These are phyloP conservation scores for Rhinogobius similis DNA, from an alignment of 2,113 vertebrate genomes.

Conservation along the genomic window DNA sequence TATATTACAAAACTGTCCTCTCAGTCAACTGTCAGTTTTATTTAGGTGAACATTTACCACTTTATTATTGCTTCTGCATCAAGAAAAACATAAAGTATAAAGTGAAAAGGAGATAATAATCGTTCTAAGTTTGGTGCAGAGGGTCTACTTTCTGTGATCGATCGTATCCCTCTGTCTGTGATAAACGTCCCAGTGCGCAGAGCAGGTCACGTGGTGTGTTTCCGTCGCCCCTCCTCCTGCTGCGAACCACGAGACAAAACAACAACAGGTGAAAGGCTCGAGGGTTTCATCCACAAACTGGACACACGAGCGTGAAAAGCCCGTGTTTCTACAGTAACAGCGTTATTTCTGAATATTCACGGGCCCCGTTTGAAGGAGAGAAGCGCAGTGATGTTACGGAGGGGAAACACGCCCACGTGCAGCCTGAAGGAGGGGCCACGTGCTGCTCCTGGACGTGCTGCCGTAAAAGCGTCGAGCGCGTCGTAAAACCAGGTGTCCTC, in stretches of 20 bases:
- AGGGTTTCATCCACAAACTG: not conserved
- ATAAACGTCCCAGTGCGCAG: no score
- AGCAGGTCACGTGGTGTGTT: not conserved
- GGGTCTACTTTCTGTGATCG: no score
- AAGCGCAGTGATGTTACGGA: not conserved
- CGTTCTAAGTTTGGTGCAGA: no score
- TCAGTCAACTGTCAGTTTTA: no score
- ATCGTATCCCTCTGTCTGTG: no score
- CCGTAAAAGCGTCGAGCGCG: slow-evolving; percentile 78
- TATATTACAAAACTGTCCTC: no score
- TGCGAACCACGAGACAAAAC: not conserved
- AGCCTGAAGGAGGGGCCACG: slow-evolving; percentile 65
- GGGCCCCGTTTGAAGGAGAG: not conserved
- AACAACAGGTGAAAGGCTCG: not conserved
- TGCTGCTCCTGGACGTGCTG: slow-evolving; percentile 76
- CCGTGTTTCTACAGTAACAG: not conserved
- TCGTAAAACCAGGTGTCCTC: slow-evolving; percentile 83
- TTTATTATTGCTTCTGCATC: no score
- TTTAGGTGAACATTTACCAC: no score
- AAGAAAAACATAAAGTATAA: no score
- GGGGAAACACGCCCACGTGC: slow-evolving; percentile 25
- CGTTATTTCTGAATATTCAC: not conserved
- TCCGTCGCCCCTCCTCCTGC: not conserved
- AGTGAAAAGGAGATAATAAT: no score
- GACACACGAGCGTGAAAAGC: not conserved